These are phyloP conservation scores for Bombus superbus DNA, from an alignment of 1,140 invertebrate species.

Conservation along the genomic window DNA sequence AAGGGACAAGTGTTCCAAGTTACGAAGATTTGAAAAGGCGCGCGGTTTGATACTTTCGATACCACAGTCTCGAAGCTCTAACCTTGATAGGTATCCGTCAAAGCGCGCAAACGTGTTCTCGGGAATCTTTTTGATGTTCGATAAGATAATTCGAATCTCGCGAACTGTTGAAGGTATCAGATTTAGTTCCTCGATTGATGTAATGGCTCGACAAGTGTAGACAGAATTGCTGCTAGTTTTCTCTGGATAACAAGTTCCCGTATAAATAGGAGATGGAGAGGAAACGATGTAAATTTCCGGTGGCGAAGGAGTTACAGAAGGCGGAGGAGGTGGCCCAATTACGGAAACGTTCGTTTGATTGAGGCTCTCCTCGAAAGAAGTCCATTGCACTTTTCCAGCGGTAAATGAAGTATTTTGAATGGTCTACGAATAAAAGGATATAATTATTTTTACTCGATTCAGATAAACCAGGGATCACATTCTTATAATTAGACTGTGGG, in stretches of 20 bases:
- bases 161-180: slow-evolving; percentile 51
- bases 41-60: slow-evolving; percentile 65
- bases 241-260: slow-evolving; percentile 40
- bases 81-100: slow-evolving; percentile 61
- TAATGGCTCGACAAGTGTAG: slow-evolving; percentile 49
- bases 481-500: no score
- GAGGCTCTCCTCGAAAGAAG: slow-evolving; percentile 49
- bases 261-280: slow-evolving; percentile 1
- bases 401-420: background rate
- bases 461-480: background rate
- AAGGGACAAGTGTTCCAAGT: slow-evolving; percentile 62
- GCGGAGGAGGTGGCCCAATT: background rate
- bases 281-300: slow-evolving; percentile 34
- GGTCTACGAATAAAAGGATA: background rate
- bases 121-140: slow-evolving; percentile 58
- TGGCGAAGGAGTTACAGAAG: background rate
- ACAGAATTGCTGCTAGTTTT: background rate
- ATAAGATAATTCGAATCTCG: slow-evolving; percentile 59
- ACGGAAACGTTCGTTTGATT: slow-evolving; percentile 42
- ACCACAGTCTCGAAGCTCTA: slow-evolving; percentile 68
- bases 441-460: background rate
- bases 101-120: slow-evolving; percentile 56
- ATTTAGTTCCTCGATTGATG: slow-evolving; percentile 42
- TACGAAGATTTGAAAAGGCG: slow-evolving; percentile 61
- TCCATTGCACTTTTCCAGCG: slow-evolving; percentile 50